These are phyloP conservation scores for Bryconaethiops microstoma DNA, from an alignment of 2,797 vertebrate genomes.

Conservation along the genomic window DNA sequence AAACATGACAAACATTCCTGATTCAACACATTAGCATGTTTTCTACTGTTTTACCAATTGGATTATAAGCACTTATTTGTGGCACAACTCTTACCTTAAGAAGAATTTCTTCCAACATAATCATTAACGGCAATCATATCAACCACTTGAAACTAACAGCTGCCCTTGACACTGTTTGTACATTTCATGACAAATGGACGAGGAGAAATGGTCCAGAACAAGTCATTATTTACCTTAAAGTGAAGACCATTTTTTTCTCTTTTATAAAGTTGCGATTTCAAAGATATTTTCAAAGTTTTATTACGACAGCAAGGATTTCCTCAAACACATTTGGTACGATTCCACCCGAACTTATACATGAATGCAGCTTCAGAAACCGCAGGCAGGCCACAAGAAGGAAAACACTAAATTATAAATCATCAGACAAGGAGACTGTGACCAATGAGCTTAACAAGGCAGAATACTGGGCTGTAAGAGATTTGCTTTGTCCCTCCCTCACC, in stretches of 20 bases:
- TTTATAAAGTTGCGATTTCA: not conserved
- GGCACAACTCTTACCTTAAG: too few species aligned
- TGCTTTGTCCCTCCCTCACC: constrained; percentile 46
- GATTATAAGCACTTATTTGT: too few species aligned
- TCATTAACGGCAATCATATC: not conserved
- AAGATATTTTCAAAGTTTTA: not conserved
- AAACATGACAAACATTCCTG: not conserved
- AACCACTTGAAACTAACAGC: not conserved
- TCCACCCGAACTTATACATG: constrained; percentile 6
- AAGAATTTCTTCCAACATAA: too few species aligned
- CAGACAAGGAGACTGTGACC: constrained; percentile 65
- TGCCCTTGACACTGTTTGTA: not conserved
- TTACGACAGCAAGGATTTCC: not conserved
- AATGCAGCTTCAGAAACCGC: constrained; percentile 6
- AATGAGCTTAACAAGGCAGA: constrained; percentile 67
- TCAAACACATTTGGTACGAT: not conserved
- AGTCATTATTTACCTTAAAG: not conserved
- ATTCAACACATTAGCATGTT: too few species aligned
- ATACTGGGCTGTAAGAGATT: constrained; percentile 57
- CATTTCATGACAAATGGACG: not conserved
- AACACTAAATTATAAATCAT: constrained; percentile 57
- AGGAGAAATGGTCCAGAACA: not conserved
- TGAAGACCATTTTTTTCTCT: not conserved
- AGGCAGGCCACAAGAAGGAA: constrained; percentile 42
- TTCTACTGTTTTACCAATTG: too few species aligned